phyloP scores from a whole-genome alignment of 1,140 invertebrate genomes.

The Halesus radiatus region DNA sequence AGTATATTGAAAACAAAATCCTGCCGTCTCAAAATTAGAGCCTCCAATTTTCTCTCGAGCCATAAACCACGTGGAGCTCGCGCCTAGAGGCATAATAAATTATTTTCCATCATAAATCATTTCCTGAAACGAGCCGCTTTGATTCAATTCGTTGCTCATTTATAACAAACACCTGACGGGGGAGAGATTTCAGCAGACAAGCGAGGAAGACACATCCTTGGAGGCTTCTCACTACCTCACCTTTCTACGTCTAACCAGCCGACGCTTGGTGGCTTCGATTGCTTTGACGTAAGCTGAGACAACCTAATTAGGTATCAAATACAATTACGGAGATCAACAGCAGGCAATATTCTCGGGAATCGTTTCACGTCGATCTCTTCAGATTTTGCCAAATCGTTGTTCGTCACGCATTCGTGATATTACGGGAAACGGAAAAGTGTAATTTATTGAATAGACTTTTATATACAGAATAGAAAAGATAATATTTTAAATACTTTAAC shows the following conservation, averaged over 20 bases:
- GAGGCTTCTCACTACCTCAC: background rate
- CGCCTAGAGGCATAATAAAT: conserved; percentile 45
- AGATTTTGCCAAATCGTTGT: background rate
- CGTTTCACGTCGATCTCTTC: background rate
- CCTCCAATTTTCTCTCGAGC: conserved; percentile 16
- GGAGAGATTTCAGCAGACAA: conserved; percentile 48
- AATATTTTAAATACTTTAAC: too few relatives aligned
- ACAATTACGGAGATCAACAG: conserved; percentile 2
- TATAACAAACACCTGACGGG: conserved; percentile 54
- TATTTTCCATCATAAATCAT: conserved; percentile 55
- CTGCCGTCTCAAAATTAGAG: background rate
- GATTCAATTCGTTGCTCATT: conserved; percentile 54
- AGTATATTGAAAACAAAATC: conserved; percentile 9
- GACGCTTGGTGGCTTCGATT: background rate
- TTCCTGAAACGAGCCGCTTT: conserved; percentile 49
- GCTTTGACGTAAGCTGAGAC: background rate
- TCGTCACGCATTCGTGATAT: background rate
- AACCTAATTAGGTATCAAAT: background rate
- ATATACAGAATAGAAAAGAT: too few relatives aligned
- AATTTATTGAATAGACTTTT: too few relatives aligned
- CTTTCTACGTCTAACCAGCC: background rate
- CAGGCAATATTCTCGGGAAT: background rate
- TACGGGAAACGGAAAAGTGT: too few relatives aligned
- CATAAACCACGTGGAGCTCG: conserved; percentile 2
- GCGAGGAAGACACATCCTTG: conserved; percentile 7